Evolutionary conservation across 1,140 invertebrate genomes (phyloP).

Genomic region (Brachionus plicatilis): DNA sequence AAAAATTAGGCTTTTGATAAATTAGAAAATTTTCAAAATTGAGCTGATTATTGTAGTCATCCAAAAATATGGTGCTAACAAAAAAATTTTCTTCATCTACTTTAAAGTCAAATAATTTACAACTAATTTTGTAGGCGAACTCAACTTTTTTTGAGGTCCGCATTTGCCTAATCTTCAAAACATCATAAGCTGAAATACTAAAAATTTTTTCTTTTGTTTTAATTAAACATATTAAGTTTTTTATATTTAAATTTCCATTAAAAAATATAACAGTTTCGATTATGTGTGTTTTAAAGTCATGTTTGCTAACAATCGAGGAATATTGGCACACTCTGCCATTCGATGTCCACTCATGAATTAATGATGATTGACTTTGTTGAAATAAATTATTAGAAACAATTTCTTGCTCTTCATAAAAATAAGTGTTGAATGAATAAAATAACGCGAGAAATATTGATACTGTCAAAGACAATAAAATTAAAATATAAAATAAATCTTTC

Average conservation of each 20-base stretch:
- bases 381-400: neutral
- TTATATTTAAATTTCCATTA: neutral
- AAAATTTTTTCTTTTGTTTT: neutral
- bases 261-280: neutral
- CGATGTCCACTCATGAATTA: neutral
- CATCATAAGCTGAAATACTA: neutral
- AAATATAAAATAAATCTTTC: no score
- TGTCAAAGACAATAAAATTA: no score
- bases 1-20: neutral
- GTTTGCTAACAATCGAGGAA: neutral
- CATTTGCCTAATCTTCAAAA: neutral
- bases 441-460: no score
- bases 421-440: neutral
- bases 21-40: neutral
- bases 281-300: neutral
- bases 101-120: neutral
- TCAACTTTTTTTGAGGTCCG: neutral
- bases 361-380: neutral
- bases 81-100: neutral
- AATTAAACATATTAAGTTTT: neutral
- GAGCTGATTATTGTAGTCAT: neutral
- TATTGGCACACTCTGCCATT: neutral
- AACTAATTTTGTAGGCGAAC: neutral
- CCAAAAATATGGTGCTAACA: neutral
- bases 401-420: neutral